Base-by-base conservation (phyloP, 2,797 vertebrate genomes). In the Setipinna tenuifilis region DNA sequence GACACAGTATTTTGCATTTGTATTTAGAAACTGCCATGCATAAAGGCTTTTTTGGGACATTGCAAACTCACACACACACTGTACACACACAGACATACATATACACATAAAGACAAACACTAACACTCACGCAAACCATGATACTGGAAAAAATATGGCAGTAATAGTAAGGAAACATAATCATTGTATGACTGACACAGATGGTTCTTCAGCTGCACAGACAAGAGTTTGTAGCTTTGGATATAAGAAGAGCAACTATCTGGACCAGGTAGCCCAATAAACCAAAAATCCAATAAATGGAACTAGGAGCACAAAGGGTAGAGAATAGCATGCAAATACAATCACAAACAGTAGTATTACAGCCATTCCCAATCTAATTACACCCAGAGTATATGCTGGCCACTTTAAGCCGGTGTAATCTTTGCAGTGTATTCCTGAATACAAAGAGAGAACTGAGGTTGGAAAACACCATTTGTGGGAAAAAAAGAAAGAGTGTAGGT, bases 321-420 rank as follows among this genome's bases (percentile, higher is more conserved):
- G 71, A 78, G 31, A 78, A n/a, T 19, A 78, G 35, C 71, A 78
- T 78, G 71, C 71, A 21, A 78, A 44, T 44, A 78, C 16, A 78
- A 44, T 44, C 35, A 25, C 6, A 78, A 44, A 78, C 71, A 78
- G 44, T 78, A 78, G 35, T 78, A 35, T 78, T 78, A 44, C 71
- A 78, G 71, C 71, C 71, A 44, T 78, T 78, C 71, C 19, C 71
- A 78, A 78, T 78, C 71, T 41, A 78, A 78, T 78, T 78, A 78
- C 35, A 17, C 17, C 9, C 16, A 21, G 19, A 7, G 35, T 10
- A 44, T 21, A 21, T 78, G 71, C 71, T 78, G 16, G 17, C 31
- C 71, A 44, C 71, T 78, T 78, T 44, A 78, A 78, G 35, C 35
- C 41, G 71, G 71, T 41, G 35, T 44, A 44, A 78, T 78, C 71